Conservation (phyloP, 2,888 invertebrate genomes). For the Leptura quadrifasciata region DNA sequence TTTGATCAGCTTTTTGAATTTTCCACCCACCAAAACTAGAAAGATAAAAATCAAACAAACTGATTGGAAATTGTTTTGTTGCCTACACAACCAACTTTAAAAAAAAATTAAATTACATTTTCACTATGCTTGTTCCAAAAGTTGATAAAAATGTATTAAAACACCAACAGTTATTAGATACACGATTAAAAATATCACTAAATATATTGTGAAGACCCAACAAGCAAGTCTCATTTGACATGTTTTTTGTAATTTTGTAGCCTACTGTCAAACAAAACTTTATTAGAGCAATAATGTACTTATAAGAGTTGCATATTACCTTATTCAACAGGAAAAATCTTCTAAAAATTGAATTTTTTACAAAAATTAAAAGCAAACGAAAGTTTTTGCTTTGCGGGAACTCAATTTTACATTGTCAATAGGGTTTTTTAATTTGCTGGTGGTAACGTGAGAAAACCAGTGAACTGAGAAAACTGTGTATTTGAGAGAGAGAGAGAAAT, state of each 20-base stretch:
- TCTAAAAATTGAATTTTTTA: constrained; percentile 3
- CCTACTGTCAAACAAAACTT: constrained; percentile 30
- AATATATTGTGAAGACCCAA: constrained; percentile 48
- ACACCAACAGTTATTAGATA: constrained; percentile 44
- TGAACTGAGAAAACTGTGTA: too few species aligned
- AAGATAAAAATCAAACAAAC: constrained; percentile 63
- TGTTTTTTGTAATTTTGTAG: constrained; percentile 26
- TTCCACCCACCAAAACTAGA: constrained; percentile 62
- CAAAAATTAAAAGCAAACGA: not conserved
- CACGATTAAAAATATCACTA: constrained; percentile 39
- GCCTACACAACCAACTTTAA: constrained; percentile 57
- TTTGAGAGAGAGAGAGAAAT: not conserved
- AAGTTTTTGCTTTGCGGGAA: not conserved
- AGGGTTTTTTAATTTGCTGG: not conserved
- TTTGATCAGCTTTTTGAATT: constrained; percentile 53
- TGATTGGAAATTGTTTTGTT: constrained; percentile 66
- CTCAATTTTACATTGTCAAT: not conserved
- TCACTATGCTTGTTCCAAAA: constrained; percentile 36
- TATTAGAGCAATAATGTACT: not conserved
- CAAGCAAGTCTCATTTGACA: constrained; percentile 44
- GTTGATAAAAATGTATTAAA: constrained; percentile 42
- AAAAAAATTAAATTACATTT: constrained; percentile 25
- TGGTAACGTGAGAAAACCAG: too few species aligned
- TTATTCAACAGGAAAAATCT: constrained; percentile 1
- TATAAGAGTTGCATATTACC: constrained; percentile 11